These are phyloP conservation scores for Perithous albicinctus DNA, from an alignment of 2,888 invertebrate species.

Conservation along the genomic window DNA sequence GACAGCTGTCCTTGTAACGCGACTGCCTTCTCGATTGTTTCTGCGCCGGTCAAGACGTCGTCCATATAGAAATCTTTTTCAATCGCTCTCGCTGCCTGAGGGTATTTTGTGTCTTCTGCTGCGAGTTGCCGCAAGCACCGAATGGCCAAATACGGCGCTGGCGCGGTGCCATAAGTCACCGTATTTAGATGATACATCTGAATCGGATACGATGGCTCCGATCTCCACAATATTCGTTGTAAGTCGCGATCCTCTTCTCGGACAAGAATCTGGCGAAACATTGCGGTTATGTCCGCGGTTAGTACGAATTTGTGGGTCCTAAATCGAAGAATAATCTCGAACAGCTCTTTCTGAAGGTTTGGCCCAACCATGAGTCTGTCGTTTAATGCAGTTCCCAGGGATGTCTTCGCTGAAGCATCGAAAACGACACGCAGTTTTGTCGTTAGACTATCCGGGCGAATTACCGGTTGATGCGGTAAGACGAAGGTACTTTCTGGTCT, in stretches of 20 bases:
- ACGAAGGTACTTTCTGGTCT: conserved; percentile 5
- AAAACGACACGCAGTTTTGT: conserved; percentile 48
- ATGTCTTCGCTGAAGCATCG: conserved; percentile 58
- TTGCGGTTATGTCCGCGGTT: conserved; percentile 51
- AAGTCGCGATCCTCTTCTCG: conserved; percentile 34
- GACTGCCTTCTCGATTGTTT: conserved; percentile 20
- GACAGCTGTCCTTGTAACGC: conserved; percentile 14
- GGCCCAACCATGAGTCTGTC: conserved; percentile 45
- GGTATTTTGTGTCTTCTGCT: conserved; percentile 40
- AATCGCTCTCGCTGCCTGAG: conserved; percentile 33
- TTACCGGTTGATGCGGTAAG: conserved; percentile 57
- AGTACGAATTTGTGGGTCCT: conserved; percentile 57
- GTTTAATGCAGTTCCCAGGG: conserved; percentile 43
- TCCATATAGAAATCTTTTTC: conserved; percentile 53
- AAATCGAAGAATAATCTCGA: conserved; percentile 48
- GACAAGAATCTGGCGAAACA: conserved; percentile 58
- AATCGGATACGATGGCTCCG: conserved; percentile 17
- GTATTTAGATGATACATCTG: conserved; percentile 42
- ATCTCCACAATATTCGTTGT: conserved; percentile 58
- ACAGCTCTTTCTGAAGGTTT: conserved; percentile 46
- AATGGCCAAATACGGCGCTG: conserved; percentile 58
- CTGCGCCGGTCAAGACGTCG: conserved; percentile 51
- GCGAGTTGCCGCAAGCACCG: conserved; percentile 58
- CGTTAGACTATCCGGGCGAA: conserved; percentile 45
- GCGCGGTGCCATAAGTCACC: conserved; percentile 50